Evolutionary conservation across 2,888 invertebrate species (phyloP).

Genomic region (Ormyrus labotus): DNA sequence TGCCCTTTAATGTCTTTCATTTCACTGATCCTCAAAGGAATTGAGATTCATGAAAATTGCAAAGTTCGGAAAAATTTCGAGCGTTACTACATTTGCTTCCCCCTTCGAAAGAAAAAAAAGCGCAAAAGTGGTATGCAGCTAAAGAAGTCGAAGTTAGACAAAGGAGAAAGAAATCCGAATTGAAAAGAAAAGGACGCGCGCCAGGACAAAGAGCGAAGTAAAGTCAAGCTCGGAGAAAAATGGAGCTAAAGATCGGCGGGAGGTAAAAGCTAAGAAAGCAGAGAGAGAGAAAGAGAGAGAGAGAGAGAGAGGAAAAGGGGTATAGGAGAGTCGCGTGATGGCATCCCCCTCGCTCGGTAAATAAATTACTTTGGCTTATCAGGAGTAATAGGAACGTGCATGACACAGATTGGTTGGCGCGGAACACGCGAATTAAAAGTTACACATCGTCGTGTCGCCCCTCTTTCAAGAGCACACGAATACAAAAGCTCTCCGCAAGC

Average conservation of each 20-base stretch:
- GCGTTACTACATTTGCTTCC: conserved; percentile 1
- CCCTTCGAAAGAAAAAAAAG: conserved; percentile 1
- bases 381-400: conserved; percentile 74
- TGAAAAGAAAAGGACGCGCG: not conserved
- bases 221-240: not conserved
- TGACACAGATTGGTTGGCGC: conserved; percentile 74
- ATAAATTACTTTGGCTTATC: conserved; percentile 75
- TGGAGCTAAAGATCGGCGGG: not conserved
- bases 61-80: not conserved
- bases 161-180: not conserved
- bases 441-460: conserved; percentile 59
- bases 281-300: no score
- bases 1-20: not conserved
- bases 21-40: not conserved
- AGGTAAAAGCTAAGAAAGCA: conserved; percentile 41
- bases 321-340: conserved; percentile 70
- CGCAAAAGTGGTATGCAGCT: not conserved
- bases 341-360: conserved; percentile 71
- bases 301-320: conserved; percentile 35
- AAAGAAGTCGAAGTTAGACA: not conserved
- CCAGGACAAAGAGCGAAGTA: not conserved
- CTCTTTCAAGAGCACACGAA: not conserved
- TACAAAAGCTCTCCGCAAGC: no score
- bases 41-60: conserved; percentile 1
- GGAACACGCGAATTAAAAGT: conserved; percentile 75